Evolutionary conservation across 1,140 invertebrate species (phyloP).

Genomic region (Stegodyphus dumicola): DNA sequence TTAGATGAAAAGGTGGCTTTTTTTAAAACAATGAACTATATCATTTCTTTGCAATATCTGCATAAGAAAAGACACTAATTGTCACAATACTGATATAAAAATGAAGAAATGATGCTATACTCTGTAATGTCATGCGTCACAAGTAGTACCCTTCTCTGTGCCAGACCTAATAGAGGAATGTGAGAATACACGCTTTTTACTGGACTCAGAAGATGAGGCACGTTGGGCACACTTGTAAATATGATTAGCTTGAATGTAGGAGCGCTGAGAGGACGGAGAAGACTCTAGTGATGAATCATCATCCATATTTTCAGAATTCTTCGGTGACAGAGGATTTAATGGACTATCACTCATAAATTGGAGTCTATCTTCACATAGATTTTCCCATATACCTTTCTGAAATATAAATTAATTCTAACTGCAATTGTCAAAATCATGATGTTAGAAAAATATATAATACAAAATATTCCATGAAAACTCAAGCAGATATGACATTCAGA

Average conservation of each 20-base stretch:
- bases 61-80: neutral
- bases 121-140: constrained; percentile 1
- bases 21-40: neutral
- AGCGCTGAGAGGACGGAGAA: constrained; percentile 40
- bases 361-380: constrained; percentile 59
- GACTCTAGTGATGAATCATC: constrained; percentile 36
- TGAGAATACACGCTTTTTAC: neutral
- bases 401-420: constrained; percentile 5
- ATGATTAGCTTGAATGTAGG: constrained; percentile 34
- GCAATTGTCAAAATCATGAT: constrained; percentile 22
- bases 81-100: neutral
- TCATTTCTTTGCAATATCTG: neutral
- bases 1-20: no score
- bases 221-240: constrained; percentile 29
- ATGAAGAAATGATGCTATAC: neutral
- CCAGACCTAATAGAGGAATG: constrained; percentile 1
- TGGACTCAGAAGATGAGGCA: constrained; percentile 10
- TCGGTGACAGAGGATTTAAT: constrained; percentile 31
- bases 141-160: neutral
- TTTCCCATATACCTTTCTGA: constrained; percentile 60
- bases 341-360: constrained; percentile 54
- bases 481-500: no score
- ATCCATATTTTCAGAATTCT: constrained; percentile 47
- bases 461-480: neutral
- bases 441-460: neutral